Percentiles rank a stretch among this genome's conserved stretches.
Conservation (phyloP, 2,888 invertebrate genomes). For the Dendrolimus houi region DNA sequence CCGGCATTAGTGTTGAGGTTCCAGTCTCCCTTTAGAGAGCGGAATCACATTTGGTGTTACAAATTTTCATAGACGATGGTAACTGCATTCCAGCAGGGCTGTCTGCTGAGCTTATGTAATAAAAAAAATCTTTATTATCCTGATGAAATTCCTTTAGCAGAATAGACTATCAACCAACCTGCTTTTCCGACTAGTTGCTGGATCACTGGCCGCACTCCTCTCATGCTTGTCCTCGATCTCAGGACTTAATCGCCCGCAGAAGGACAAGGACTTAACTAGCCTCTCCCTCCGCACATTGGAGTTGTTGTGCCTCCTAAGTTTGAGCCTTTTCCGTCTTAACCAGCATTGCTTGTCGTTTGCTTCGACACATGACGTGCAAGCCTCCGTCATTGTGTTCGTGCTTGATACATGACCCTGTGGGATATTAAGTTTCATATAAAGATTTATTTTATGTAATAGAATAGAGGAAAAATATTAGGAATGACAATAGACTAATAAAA, state of each 20-base stretch:
- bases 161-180: slow-evolving; percentile 36
- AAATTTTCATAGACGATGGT: no score
- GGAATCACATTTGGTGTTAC: no score
- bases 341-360: slow-evolving; percentile 65
- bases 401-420: slow-evolving; percentile 67
- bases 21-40: no score
- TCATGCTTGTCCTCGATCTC: slow-evolving; percentile 76
- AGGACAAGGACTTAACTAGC: slow-evolving; percentile 84
- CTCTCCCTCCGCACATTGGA: slow-evolving; percentile 48
- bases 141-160: no score
- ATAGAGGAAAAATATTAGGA: no score
- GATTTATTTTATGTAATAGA: no score
- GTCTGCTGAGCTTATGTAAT: no score
- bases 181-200: slow-evolving; percentile 75
- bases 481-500: no score
- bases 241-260: slow-evolving; percentile 79
- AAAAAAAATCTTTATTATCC: no score
- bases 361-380: slow-evolving; percentile 70
- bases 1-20: no score
- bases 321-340: slow-evolving; percentile 57
- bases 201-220: slow-evolving; percentile 79
- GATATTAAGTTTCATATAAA: not conserved
- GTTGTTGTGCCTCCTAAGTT: slow-evolving; percentile 45
- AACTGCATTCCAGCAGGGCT: no score
- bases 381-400: slow-evolving; percentile 72